phyloP scores from a whole-genome alignment of 2,797 vertebrate genomes.

The Falco concolor region DNA sequence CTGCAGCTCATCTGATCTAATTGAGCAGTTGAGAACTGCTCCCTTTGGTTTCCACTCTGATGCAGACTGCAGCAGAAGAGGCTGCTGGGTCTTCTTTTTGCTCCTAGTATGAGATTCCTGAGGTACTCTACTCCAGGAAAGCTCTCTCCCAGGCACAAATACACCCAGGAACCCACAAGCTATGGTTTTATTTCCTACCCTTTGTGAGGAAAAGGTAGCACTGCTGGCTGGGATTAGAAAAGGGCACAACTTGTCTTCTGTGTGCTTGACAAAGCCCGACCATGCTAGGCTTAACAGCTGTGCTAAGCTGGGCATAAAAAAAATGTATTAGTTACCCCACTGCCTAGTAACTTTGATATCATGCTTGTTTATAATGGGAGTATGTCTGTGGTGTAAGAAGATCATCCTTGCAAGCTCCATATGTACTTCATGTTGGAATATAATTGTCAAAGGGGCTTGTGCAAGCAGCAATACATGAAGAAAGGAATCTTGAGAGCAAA shows the following conservation, averaged over 20 bases:
- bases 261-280: neutral
- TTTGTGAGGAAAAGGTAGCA: neutral
- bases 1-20: neutral
- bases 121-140: neutral
- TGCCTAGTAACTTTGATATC: neutral
- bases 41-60: neutral
- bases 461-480: neutral
- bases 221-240: neutral
- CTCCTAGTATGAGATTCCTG: neutral
- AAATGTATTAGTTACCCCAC: neutral
- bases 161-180: neutral
- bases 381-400: neutral
- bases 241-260: neutral
- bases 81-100: neutral
- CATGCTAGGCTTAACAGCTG: neutral
- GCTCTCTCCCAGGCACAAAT: neutral
- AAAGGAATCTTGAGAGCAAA: neutral
- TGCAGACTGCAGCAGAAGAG: neutral
- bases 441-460: neutral
- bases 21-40: neutral
- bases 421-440: neutral
- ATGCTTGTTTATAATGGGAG: neutral
- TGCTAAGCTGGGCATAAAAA: neutral
- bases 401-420: neutral
- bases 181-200: neutral